phyloP scores from a whole-genome alignment of 2,888 invertebrate species.

The Volucella inflata region DNA sequence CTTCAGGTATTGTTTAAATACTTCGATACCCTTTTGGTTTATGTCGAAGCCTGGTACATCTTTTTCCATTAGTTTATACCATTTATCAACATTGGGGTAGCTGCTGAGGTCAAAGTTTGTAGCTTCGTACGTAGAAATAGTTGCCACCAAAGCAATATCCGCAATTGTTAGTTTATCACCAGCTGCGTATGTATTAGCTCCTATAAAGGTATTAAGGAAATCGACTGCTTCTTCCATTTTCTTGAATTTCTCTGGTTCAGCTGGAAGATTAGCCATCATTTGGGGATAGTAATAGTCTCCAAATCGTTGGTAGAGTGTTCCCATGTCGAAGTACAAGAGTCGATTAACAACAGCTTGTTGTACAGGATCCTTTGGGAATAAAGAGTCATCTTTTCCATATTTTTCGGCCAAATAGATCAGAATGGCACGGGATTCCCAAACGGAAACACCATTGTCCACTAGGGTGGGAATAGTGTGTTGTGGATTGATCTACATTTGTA shows the following conservation, averaged over 20 bases:
- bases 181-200: conserved; percentile 88
- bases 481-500: too few species aligned
- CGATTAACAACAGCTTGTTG: conserved; percentile 91
- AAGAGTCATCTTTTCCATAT: conserved; percentile 90
- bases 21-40: too few species aligned
- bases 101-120: conserved; percentile 87
- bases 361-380: conserved; percentile 91
- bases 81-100: conserved; percentile 88
- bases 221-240: too few species aligned
- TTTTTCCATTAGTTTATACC: conserved; percentile 84
- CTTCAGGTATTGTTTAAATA: too few species aligned
- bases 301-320: conserved; percentile 89
- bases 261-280: conserved; percentile 84
- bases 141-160: conserved; percentile 88
- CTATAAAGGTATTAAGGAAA: conserved; percentile 82
- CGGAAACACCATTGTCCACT: too few species aligned
- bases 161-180: conserved; percentile 91
- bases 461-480: too few species aligned
- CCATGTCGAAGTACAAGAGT: conserved; percentile 91
- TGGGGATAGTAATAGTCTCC: conserved; percentile 88
- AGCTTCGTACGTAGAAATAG: conserved; percentile 89
- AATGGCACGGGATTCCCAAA: too few species aligned
- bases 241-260: too few species aligned
- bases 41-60: too few species aligned
- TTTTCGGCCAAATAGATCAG: conserved; percentile 86